These are phyloP conservation scores for Polypedilum vanderplanki DNA, from an alignment of 1,140 invertebrate species.

Conservation along the genomic window DNA sequence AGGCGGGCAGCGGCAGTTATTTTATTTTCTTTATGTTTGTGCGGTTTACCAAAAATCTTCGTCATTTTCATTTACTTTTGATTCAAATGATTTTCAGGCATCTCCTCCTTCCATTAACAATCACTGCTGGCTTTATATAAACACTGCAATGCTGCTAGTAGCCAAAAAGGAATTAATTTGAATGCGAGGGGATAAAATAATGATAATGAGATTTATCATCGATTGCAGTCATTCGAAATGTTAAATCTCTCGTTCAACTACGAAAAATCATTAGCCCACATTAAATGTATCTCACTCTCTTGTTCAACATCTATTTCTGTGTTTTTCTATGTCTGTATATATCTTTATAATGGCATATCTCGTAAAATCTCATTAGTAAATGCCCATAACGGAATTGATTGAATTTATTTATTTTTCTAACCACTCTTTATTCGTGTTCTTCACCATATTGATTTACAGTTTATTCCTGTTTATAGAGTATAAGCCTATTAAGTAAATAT, in stretches of 20 bases:
- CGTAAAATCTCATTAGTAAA: constrained; percentile 13
- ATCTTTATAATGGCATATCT: neutral
- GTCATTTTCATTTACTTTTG: constrained; percentile 9
- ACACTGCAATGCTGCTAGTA: neutral
- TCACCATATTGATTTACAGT: too few species aligned
- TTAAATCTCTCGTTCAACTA: neutral
- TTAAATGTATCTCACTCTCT: neutral
- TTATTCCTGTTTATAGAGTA: too few species aligned
- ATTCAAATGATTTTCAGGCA: neutral
- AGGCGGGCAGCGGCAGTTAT: neutral
- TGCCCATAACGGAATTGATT: constrained; percentile 18
- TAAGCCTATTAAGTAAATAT: too few species aligned
- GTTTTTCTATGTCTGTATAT: too few species aligned
- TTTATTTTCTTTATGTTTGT: neutral
- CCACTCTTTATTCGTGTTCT: too few species aligned
- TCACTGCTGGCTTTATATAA: neutral
- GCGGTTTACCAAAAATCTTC: neutral
- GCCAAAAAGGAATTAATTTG: neutral
- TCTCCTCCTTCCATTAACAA: neutral
- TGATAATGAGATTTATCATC: constrained; percentile 19
- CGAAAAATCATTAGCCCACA: neutral
- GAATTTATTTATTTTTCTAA: neutral
- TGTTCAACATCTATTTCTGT: too few species aligned
- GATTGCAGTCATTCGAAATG: constrained; percentile 10
- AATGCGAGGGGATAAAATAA: neutral